Conservation (phyloP, 1,140 invertebrate species). For the Piezodorus guildinii region DNA sequence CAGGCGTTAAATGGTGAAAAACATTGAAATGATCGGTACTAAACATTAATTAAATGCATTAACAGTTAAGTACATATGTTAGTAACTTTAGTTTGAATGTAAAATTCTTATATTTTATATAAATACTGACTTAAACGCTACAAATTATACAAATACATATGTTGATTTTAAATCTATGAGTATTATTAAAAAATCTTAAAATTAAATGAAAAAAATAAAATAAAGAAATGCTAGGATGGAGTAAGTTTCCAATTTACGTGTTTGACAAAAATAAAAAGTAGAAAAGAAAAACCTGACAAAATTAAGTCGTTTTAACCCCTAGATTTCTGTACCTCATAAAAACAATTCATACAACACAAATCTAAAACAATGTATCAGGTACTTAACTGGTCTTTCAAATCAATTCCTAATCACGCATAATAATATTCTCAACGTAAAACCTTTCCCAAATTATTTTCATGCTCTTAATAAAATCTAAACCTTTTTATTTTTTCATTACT, state of each 20-base stretch:
- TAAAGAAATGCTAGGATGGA: not conserved
- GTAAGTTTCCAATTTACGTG: not conserved
- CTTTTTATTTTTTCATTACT: not conserved
- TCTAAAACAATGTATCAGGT: conserved; percentile 16
- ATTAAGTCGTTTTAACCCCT: not conserved
- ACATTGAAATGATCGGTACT: not conserved
- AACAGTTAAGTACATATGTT: conserved; percentile 26
- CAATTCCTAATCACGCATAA: not conserved
- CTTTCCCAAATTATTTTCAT: no score
- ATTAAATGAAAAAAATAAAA: conserved; percentile 8
- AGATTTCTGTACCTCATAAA: not conserved
- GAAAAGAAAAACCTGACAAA: not conserved
- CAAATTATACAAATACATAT: conserved; percentile 1
- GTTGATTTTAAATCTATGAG: conserved; percentile 7
- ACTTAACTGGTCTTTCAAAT: conserved; percentile 20
- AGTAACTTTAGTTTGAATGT: conserved; percentile 25
- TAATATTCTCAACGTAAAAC: not conserved
- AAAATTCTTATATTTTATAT: conserved; percentile 6
- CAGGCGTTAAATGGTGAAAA: no score
- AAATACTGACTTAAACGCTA: conserved; percentile 16
- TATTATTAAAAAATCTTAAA: conserved; percentile 15
- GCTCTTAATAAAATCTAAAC: no score
- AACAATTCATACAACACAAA: conserved; percentile 6
- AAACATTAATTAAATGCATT: conserved; percentile 22
- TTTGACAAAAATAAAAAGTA: not conserved